These are phyloP conservation scores for Agrochola litura DNA, from an alignment of 2,888 invertebrate genomes.

Conservation along the genomic window DNA sequence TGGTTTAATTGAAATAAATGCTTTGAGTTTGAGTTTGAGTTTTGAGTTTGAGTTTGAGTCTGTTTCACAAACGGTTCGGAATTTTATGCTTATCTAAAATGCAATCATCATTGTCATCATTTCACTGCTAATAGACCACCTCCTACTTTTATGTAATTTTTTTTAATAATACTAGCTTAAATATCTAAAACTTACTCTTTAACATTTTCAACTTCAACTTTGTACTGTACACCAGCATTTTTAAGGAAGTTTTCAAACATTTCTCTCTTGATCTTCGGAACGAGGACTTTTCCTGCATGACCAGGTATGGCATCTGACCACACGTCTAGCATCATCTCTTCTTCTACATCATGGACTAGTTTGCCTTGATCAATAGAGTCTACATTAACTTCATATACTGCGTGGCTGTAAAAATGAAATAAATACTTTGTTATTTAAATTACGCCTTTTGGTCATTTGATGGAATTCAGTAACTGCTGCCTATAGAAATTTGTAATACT, in stretches of 20 bases:
- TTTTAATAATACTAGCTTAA: background rate
- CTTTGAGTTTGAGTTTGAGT: no score
- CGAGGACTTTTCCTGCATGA: conserved; percentile 73
- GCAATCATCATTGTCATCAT: no score
- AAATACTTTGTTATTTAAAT: background rate
- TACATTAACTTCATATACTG: conserved; percentile 76
- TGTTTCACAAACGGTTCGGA: background rate
- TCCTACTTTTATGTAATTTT: background rate
- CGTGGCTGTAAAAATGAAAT: conserved; percentile 70
- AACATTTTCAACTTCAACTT: conserved; percentile 74
- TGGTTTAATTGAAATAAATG: no score
- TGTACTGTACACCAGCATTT: conserved; percentile 69
- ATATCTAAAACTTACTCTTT: conserved; percentile 75
- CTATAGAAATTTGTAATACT: background rate
- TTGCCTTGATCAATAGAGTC: conserved; percentile 69
- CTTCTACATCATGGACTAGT: conserved; percentile 70
- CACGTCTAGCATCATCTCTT: conserved; percentile 71
- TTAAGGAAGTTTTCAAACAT: conserved; percentile 70
- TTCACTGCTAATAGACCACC: background rate
- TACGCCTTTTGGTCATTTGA: background rate
- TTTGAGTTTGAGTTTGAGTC: no score
- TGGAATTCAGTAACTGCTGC: background rate
- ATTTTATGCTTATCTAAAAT: no score
- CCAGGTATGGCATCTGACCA: conserved; percentile 75
- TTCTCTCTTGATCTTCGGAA: conserved; percentile 68